Evolutionary conservation across 2,888 invertebrate genomes (phyloP).

Genomic region (Tineola bisselliella): DNA sequence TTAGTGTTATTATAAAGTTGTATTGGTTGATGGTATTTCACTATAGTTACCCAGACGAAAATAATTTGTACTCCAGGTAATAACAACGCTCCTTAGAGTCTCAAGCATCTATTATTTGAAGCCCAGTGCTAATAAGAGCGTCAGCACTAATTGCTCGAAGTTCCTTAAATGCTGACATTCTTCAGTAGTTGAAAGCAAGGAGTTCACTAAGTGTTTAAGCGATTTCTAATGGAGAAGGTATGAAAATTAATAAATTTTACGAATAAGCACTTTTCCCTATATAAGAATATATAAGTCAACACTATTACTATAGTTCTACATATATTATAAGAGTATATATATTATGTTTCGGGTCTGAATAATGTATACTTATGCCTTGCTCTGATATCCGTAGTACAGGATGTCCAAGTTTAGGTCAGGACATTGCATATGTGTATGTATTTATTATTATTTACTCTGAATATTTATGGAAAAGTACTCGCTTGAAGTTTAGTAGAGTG

Average conservation of each 20-base stretch:
- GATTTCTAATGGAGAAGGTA: conserved; percentile 8
- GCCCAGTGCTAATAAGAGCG: conserved; percentile 41
- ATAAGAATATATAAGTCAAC: too few relatives aligned
- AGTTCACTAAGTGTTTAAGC: neutral
- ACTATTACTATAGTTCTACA: too few relatives aligned
- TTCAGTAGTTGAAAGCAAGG: conserved; percentile 29
- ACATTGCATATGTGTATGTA: too few relatives aligned
- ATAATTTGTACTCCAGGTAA: conserved; percentile 5
- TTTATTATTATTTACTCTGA: too few relatives aligned
- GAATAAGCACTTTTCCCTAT: neutral
- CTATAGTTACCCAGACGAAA: neutral
- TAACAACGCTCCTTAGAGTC: conserved; percentile 10
- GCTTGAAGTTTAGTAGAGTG: neutral
- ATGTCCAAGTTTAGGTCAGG: too few relatives aligned
- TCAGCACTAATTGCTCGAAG: conserved; percentile 56
- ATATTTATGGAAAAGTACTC: too few relatives aligned
- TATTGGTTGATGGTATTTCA: too few relatives aligned
- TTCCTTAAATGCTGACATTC: conserved; percentile 59
- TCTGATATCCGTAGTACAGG: too few relatives aligned
- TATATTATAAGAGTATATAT: too few relatives aligned
- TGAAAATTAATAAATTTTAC: neutral
- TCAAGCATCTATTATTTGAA: conserved; percentile 41
- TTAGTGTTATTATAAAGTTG: too few relatives aligned
- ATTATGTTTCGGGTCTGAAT: too few relatives aligned
- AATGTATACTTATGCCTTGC: too few relatives aligned